Evolutionary conservation across 2,113 vertebrate genomes (phyloP), one percentile per base, ranked within the genome.

Genomic region (Rissa tridactyla): DNA sequence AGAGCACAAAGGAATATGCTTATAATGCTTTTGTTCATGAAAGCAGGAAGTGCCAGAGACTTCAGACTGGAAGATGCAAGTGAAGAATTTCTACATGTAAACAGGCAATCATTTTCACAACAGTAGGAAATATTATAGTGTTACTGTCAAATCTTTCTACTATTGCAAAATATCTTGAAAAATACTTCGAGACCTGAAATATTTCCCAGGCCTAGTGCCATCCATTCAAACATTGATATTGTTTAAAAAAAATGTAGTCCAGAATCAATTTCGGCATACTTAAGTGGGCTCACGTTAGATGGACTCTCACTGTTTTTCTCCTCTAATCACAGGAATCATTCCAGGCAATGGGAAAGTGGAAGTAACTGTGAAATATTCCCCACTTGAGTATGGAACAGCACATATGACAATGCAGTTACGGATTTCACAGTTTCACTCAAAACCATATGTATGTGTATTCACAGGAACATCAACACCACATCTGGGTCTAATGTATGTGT

Each of bases 341-440:
- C 98, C 99, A 54, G 99, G 98, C 73, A 98, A 98, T 32, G 98
- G 98, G 10, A 98, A 98, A 90, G 88, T 97, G 36, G 86, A 97
- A 40, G 46, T 99, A 68, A 96, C 92, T 2, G 96, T 99, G 82
- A 99, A 90, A 29, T 99, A 99, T 69, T 97, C 96, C 65, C 99
- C 99, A 5, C 22, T 97, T 52, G 97, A 98, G 30, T 99, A 99
- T 27, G 99, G 99, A 76, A 99, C 97, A 4, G 98, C 98, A 72
- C 99, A 99, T 82, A 98, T 99, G 82, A 98, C 97, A 79, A 81
- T 99, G 62, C 98, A 99, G 92, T 86, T 99, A 80, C 51, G 95
- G 93, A 96, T 99, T 93, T 98, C 98, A 7, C 98, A 99, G 95
- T 99, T 99, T 97, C 99, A 98, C 97, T 98, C 98, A 21, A 98